Evolutionary conservation across 2,113 vertebrate genomes (phyloP).

Genomic region (Dromaius novaehollandiae): DNA sequence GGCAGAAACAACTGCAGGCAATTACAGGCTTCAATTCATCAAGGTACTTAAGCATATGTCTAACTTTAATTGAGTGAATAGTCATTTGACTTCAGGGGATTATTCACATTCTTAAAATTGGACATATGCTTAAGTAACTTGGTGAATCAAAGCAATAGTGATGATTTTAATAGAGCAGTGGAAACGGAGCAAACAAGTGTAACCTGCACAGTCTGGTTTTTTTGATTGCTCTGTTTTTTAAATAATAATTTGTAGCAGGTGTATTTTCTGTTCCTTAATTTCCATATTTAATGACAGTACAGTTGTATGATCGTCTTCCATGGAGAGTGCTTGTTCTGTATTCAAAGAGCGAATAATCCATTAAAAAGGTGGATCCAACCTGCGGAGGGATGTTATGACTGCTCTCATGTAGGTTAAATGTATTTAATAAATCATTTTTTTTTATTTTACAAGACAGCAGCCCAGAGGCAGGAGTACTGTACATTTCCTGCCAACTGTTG

Average conservation of each 20-base stretch:
- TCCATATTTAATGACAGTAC: not conserved
- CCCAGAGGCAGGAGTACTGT: slow-evolving; percentile 11
- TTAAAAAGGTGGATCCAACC: not conserved
- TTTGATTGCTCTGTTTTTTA: not conserved
- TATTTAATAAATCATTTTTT: slow-evolving; percentile 17
- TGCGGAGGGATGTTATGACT: not conserved
- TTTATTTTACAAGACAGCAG: slow-evolving; percentile 32
- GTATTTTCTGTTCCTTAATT: not conserved
- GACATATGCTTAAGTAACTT: slow-evolving; percentile 21
- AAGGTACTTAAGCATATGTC: slow-evolving; percentile 44
- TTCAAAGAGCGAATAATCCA: not conserved
- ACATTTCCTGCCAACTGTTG: slow-evolving; percentile 49
- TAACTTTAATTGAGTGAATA: slow-evolving; percentile 42
- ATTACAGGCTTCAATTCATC: slow-evolving; percentile 45
- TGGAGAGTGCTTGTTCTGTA: not conserved
- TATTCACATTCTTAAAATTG: slow-evolving; percentile 38
- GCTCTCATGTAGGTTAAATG: not conserved
- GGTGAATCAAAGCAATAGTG: not conserved
- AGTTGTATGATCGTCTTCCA: not conserved
- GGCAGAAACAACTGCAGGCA: slow-evolving; percentile 48
- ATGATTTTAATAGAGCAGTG: not conserved
- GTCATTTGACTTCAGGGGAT: slow-evolving; percentile 40
- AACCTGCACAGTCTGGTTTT: not conserved
- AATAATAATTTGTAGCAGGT: not conserved
- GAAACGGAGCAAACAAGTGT: not conserved